Evolutionary conservation across 2,888 invertebrate species (phyloP), one percentile per base, ranked within the genome.

Genomic region (Agriopis aurantiaria): DNA sequence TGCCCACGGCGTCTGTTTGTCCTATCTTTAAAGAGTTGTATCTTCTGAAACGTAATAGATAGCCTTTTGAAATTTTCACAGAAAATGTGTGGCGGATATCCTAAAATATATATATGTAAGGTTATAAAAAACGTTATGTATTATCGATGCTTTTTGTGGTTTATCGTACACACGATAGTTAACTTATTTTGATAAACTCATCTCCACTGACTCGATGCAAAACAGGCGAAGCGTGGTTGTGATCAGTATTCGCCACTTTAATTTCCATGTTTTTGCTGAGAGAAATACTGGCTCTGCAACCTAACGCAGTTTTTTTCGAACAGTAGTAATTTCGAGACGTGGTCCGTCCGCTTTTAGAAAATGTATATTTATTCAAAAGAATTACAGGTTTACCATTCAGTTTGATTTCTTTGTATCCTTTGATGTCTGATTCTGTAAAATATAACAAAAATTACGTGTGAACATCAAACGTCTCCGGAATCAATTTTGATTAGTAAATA

Each of bases 251-350:
- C 7, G 60, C 33, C 4, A 12, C 11, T n/a, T 61, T 64, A 0
- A 75, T 51, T 5, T 10, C 11, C 65, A 72, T 72, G 23, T 68
- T 10, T 9, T 64, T 65, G 6, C 71, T 73, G 8, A 81, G 60
- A 8, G 62, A 71, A 3, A 81, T 70, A 40, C 69, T 79, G 1
- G 81, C 81, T 5, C 65, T 71, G 45, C 82, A 81, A 0, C 66
- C 60, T 11, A 73, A 65, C 0, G 68, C 73, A 6, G 52, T 46
- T 62, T 70, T 72, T 57, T 72, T 75, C 8, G 78, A 76, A 65
- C 78, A 78, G 23, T 76, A 80, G 45, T 71, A 75, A 59, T 72
- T 74, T 3, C 66, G 48, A 55, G 56, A 69, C 10, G 46, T 45
- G 2, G 56, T 12, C 0, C 64, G 65, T 0, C 75, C 74, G 0